Base-by-base conservation (phyloP, 2,113 vertebrate genomes). In the Chamaea fasciata region DNA sequence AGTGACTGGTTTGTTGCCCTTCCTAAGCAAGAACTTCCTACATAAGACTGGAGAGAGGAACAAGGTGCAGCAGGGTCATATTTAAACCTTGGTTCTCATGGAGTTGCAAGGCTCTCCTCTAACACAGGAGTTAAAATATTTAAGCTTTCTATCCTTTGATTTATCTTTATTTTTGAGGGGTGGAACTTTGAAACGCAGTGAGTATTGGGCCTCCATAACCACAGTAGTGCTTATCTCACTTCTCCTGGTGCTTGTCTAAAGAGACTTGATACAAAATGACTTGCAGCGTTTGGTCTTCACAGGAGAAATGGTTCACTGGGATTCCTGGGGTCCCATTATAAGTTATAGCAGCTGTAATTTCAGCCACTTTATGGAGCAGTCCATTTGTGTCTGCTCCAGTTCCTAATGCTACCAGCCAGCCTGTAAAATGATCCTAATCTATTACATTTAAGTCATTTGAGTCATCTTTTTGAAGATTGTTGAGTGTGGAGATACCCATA, bases 371-470 rank as follows among this genome's bases (percentile, higher is more conserved):
- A 97, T 94, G 94, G 83, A 89, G 70, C 47, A 92, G 78, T 73
- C 92, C 67, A 82, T 94, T 93, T 95, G 82, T 89, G 75, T 39
- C 95, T 97, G 41, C 86, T 96, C 90, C 46, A 94, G 91, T 96
- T 95, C 91, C 90, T 96, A 97, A 95, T 75, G 88, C 96, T 97
- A 97, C 96, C 89, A 97, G 94, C 73, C 93, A 95, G 74, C 37
- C 94, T 97, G 97, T 97, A 98, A 98, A 97, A 92, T 86, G 97
- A 97, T 97, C 95, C 94, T 95, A 96, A 98, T 97, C 97, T 97
- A 94, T 96, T 96, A 94, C 65, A 15, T 95, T 97, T 96, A 94
- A 96, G 96, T 96, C 96, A 97, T 96, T 97, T 95, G 91, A 97
- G 96, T 96, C 93, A 97, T 97, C 97, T 97, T 97, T 98, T 97